Base-by-base conservation (phyloP, 2,797 vertebrate species). In the Gymnocypris eckloni region DNA sequence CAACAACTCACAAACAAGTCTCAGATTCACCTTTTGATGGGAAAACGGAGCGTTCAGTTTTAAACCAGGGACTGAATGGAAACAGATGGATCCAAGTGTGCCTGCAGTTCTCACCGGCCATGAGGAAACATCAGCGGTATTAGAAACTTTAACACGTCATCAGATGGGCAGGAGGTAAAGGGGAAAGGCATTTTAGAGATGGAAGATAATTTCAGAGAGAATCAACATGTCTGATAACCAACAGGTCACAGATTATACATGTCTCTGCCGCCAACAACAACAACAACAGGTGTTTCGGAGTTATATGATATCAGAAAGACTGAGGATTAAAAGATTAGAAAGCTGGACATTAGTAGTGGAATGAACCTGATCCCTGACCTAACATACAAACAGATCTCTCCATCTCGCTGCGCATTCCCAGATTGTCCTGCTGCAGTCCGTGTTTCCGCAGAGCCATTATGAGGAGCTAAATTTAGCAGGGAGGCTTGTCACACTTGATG, bases 391-490 rank as follows among this genome's bases (percentile, higher is more conserved):
- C 56, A 10, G 20, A 81, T 81, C 78, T 86, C 77, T 66, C 39
- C 77, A 41, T 81, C 54, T 56, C 66, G 41, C 84, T 64, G 69
- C 43, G 33, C 69, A 80, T 86, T 81, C 78, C 84, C 84, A 86
- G 84, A 81, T 75, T 86, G 84, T 81, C 84, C 78, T 81, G 78
- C 84, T 86, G 84, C 84, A 81, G 84, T 86, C 84, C 52, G 78
- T 43, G 84, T 81, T 86, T 86, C 78, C 78, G 78, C 84, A 86
- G 78, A 86, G 78, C 84, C 78, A 86, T 86, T 86, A 81, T 81
- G 69, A 86, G 22, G 54, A 73, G 84, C 84, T 86, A 86, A 86
- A 86, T 86, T 81, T 86, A 86, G 84, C 94, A 94, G 94, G 94
- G 94, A 86, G 84, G 84, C 84, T 86, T 86, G 84, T 86, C 84